Evolutionary conservation across 2,888 invertebrate species (phyloP), one percentile per base, ranked within the genome.

Genomic region (Caenorhabditis doughertyi): DNA sequence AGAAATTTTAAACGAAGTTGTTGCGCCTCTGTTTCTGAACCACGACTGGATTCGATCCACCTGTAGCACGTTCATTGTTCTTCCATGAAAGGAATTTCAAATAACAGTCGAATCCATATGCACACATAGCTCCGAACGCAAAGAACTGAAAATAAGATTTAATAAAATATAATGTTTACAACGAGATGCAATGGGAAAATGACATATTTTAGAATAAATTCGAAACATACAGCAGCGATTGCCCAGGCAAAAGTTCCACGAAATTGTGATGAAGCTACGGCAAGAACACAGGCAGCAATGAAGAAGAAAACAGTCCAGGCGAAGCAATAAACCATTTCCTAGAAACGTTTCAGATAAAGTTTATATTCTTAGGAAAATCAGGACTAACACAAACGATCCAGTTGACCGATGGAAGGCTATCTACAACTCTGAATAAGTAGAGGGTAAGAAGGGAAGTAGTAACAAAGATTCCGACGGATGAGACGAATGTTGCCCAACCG

Each of bases 401-500:
- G 2, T 96, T 96, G 89, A 96, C 95, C 92, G 94, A 95, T 92
- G 95, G 95, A 92, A 95, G 94, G 92, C 95, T 95, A 93, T 96
- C 96, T 83, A 96, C 94, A 29, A 96, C 94, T 92, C 96, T 96
- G 93, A 96, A 96, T 83, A 96, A 92, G 92, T 96, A 97, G 79
- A 96, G 94, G 1, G 94, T 94, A 18, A 96, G 93, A 67, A 96
- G 93, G 84, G 95, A 94, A 44, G 95, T 95, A 7, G 96, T 95
- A 91, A 95, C 95, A 95, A 96, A 96, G 92, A 97, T 95, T 21
- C 95, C 96, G 21, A 94, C 94, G 95, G 96, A 95, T 0, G 96
- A 83, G 0, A 92, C 92, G 77, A 92, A 92, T 8, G 90, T 90
- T 18, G 90, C 89, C 94, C 67, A 96, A 71, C 94, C 93, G 62